phyloP scores from a whole-genome alignment of 2,113 vertebrate species.

The Toxotes jaculatrix region DNA sequence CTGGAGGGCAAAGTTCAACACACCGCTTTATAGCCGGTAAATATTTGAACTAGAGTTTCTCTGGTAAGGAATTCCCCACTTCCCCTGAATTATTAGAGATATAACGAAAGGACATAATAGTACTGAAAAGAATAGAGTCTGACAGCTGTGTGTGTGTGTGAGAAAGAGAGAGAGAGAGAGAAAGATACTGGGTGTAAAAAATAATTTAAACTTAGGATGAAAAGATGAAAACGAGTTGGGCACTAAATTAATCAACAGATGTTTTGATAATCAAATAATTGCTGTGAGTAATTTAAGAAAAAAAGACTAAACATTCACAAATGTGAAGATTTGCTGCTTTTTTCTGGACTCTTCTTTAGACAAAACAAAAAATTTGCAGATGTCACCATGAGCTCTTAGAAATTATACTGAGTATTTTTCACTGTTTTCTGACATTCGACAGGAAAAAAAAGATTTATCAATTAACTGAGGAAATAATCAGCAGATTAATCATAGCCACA shows the following conservation, averaged over 20 bases:
- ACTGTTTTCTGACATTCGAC: background rate
- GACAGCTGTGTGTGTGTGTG: background rate
- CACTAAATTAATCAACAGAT: slow-evolving; percentile 1
- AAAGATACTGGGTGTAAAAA: no score
- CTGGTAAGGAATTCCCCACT: slow-evolving; percentile 25
- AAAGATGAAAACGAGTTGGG: background rate
- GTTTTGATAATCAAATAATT: background rate
- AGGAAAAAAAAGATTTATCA: background rate
- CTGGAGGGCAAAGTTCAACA: slow-evolving; percentile 74
- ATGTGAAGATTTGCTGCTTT: no score
- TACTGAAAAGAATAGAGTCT: background rate
- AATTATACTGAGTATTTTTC: background rate
- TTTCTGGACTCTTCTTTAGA: no score
- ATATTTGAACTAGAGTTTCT: slow-evolving; percentile 68
- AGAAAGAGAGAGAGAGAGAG: no score
- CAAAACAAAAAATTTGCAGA: background rate
- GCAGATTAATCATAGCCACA: background rate
- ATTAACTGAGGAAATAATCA: background rate
- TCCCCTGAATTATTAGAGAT: background rate
- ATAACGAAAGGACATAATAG: background rate
- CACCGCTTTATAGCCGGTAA: slow-evolving; percentile 55
- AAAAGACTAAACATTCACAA: no score
- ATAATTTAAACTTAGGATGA: background rate
- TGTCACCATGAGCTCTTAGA: background rate
- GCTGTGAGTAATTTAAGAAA: background rate